Evolutionary conservation across 1,140 invertebrate species (phyloP).

Genomic region (Contarinia nasturtii): DNA sequence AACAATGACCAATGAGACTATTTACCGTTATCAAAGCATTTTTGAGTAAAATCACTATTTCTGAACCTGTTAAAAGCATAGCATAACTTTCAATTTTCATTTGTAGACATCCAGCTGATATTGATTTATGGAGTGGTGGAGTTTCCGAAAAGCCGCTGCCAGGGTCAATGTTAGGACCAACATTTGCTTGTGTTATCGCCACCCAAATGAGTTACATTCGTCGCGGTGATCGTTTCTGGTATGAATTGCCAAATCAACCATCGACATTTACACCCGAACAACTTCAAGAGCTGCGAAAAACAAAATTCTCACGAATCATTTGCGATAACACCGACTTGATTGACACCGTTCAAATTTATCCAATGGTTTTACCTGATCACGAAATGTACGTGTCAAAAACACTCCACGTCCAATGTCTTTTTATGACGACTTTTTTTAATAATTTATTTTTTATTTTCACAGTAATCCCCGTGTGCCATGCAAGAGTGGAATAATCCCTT

Average conservation of each 20-base stretch:
- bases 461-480: constrained; percentile 81
- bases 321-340: constrained; percentile 92
- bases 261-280: constrained; percentile 83
- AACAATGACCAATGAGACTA: constrained; percentile 76
- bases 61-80: background rate
- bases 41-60: constrained; percentile 38
- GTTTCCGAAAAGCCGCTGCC: constrained; percentile 73
- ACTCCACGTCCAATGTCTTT: background rate
- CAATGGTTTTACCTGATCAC: constrained; percentile 80
- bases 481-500: constrained; percentile 63
- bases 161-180: constrained; percentile 81
- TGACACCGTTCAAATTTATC: constrained; percentile 81
- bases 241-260: constrained; percentile 78
- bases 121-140: constrained; percentile 84
- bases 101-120: constrained; percentile 58
- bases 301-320: constrained; percentile 67
- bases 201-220: constrained; percentile 87
- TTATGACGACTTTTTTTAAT: background rate
- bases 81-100: background rate
- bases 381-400: constrained; percentile 52
- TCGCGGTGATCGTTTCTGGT: constrained; percentile 91
- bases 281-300: constrained; percentile 73
- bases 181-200: constrained; percentile 89
- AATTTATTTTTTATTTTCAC: constrained; percentile 13
- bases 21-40: constrained; percentile 51